Percentiles rank a stretch among this genome's conserved stretches.
Conservation (phyloP, 2,113 vertebrate genomes). For the Crotalus helleri region DNA sequence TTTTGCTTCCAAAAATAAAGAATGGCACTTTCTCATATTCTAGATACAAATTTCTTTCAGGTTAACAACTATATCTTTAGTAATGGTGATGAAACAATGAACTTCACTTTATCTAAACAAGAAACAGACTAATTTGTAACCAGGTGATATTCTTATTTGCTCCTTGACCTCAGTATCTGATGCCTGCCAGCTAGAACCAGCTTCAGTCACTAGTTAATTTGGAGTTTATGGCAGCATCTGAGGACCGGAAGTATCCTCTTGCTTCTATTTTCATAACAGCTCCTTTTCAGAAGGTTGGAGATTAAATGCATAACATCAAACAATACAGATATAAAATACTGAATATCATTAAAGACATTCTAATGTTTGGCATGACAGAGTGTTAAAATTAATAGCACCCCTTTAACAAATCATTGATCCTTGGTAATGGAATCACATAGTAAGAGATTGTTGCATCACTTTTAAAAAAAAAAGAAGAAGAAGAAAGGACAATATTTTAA, state of each 20-base stretch:
- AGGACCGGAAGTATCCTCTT: slow-evolving; percentile 24
- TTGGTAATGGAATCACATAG: slow-evolving; percentile 23
- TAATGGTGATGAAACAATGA: neutral
- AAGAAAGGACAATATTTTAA: slow-evolving; percentile 12
- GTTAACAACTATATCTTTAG: neutral
- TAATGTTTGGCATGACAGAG: slow-evolving; percentile 36
- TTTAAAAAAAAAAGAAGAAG: neutral
- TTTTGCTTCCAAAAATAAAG: neutral
- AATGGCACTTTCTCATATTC: neutral
- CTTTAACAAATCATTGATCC: slow-evolving; percentile 53
- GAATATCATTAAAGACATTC: slow-evolving; percentile 49
- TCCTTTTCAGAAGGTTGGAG: slow-evolving; percentile 38
- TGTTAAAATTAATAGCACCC: slow-evolving; percentile 27
- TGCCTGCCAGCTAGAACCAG: neutral
- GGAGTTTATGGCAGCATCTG: slow-evolving; percentile 24
- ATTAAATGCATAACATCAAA: neutral
- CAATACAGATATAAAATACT: slow-evolving; percentile 32
- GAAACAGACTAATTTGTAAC: neutral
- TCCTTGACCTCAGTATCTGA: neutral
- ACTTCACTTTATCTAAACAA: neutral
- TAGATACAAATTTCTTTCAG: neutral
- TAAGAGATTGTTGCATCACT: slow-evolving; percentile 55
- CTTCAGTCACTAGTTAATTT: slow-evolving; percentile 40
- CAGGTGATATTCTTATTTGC: neutral
- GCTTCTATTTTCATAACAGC: slow-evolving; percentile 30